phyloP scores from a whole-genome alignment of 2,888 invertebrate genomes.

The Amblyteles armatorius region DNA sequence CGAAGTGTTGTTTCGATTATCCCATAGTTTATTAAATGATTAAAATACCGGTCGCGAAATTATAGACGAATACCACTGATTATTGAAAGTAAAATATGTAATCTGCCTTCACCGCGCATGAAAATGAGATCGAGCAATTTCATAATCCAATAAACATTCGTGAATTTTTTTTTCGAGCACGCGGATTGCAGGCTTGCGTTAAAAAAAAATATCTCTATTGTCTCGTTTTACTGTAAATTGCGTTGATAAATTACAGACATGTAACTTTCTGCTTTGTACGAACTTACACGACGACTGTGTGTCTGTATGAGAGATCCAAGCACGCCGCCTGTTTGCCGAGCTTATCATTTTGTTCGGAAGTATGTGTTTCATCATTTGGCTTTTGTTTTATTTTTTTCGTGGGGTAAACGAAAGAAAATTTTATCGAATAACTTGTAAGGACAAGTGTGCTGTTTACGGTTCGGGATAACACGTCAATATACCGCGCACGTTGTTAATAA shows the following conservation, averaged over 20 bases:
- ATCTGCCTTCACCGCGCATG: constrained; percentile 59
- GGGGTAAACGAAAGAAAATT: constrained; percentile 28
- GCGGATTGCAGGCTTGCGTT: constrained; percentile 36
- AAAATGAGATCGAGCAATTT: constrained; percentile 50
- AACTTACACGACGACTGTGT: constrained; percentile 69
- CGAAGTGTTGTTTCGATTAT: constrained; percentile 60
- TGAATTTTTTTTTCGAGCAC: constrained; percentile 17
- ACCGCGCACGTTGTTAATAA: constrained; percentile 65
- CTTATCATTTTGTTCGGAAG: constrained; percentile 14
- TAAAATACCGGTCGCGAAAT: constrained; percentile 46
- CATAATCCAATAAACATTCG: constrained; percentile 30
- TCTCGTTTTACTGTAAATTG: constrained; percentile 56
- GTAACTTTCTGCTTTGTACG: constrained; percentile 57
- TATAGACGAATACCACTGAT: constrained; percentile 58
- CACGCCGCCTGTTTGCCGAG: constrained; percentile 51
- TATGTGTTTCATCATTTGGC: not conserved
- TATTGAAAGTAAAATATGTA: constrained; percentile 63
- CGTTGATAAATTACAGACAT: constrained; percentile 38
- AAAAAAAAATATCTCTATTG: constrained; percentile 51
- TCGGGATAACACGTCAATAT: constrained; percentile 50
- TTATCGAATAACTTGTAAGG: constrained; percentile 41
- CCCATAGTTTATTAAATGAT: constrained; percentile 63
- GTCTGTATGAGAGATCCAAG: constrained; percentile 62
- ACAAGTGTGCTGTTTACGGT: constrained; percentile 27
- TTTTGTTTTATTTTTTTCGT: not conserved